A percentile compares a stretch with the other conserved stretches of the same genome.
Evolutionary conservation across 92 coral and sea anemone genomes (phyloP).

Genomic region (Porites cylindrica): DNA sequence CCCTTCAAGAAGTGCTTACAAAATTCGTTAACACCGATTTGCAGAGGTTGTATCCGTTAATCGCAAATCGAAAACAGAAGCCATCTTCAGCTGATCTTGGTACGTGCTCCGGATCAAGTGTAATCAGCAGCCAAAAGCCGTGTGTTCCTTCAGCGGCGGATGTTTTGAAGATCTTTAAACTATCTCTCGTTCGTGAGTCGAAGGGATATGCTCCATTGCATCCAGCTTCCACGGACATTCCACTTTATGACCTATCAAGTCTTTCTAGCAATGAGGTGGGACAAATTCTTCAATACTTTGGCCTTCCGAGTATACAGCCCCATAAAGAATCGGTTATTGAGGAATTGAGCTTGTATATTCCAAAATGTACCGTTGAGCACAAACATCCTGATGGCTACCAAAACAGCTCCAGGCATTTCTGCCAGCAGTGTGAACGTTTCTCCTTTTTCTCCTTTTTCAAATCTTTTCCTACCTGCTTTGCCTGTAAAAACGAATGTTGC

Average conservation of each 20-base stretch:
- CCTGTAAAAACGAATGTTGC: slow-evolving; percentile 23
- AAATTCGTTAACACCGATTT: background rate
- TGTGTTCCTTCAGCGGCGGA: slow-evolving; percentile 1
- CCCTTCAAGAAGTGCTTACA: background rate
- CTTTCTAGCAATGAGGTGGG: slow-evolving; percentile 2
- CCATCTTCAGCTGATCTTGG: background rate
- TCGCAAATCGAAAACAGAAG: background rate
- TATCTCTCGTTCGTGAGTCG: slow-evolving; percentile 18
- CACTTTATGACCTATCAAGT: slow-evolving; percentile 24
- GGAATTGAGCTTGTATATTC: slow-evolving; percentile 20
- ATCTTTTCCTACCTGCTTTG: background rate
- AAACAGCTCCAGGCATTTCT: background rate
- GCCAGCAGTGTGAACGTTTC: slow-evolving; percentile 2
- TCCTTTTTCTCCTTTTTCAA: background rate
- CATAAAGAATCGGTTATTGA: background rate
- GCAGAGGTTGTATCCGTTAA: background rate
- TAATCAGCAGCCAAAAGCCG: background rate
- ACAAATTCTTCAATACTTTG: background rate
- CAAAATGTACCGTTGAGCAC: background rate
- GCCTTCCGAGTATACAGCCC: background rate
- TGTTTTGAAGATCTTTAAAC: slow-evolving; percentile 1
- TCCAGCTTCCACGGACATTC: background rate
- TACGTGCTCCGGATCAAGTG: background rate
- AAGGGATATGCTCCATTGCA: background rate
- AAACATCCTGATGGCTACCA: slow-evolving; percentile 1